Percentiles rank a stretch among this genome's conserved stretches.
phyloP scores from a whole-genome alignment of 2,113 vertebrate genomes.

The Saguinus midas region DNA sequence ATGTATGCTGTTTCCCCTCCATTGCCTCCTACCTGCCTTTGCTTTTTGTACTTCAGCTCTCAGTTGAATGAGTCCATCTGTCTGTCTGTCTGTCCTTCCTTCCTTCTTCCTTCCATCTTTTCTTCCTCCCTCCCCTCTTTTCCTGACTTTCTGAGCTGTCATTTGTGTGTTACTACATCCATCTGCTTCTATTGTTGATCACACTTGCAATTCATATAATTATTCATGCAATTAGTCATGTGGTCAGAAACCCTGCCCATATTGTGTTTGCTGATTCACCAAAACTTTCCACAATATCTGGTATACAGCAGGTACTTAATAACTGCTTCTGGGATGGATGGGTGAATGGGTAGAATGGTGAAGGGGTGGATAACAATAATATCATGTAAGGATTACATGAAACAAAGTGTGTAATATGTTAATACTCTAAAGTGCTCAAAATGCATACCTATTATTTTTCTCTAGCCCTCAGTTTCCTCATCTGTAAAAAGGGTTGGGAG shows the following conservation, averaged over 20 bases:
- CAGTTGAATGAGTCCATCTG: accelerated
- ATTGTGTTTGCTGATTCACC: background rate
- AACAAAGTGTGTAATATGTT: background rate
- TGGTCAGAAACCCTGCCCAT: background rate
- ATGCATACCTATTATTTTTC: background rate
- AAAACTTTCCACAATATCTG: background rate
- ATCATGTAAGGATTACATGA: background rate
- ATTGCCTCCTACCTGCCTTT: no score
- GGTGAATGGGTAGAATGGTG: no score
- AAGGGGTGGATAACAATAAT: background rate
- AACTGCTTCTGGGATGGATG: background rate
- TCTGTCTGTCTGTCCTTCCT: background rate
- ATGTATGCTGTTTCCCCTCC: accelerated
- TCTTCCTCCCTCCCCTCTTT: background rate
- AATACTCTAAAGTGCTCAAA: background rate
- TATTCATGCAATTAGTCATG: background rate
- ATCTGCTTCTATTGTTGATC: background rate
- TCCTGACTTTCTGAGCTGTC: background rate
- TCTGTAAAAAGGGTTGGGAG: background rate
- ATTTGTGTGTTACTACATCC: accelerated
- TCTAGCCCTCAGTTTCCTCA: background rate
- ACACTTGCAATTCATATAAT: background rate
- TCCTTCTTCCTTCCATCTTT: background rate
- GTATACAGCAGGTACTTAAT: background rate
- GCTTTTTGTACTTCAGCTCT: background rate